Conservation (phyloP, 2,888 invertebrate genomes). For the Drosophila prolongata region DNA sequence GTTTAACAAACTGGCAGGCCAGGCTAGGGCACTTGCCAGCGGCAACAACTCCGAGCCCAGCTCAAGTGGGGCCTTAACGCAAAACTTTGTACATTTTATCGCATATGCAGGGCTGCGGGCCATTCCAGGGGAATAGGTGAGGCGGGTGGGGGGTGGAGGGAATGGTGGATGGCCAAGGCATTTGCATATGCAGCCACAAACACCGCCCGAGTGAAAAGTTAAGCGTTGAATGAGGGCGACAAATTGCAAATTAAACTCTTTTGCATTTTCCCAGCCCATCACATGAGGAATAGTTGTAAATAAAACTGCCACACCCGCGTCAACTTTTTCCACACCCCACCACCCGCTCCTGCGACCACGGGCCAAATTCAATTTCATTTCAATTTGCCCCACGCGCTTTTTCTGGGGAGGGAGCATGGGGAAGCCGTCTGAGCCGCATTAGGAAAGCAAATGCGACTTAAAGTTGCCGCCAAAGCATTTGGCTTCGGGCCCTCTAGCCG, state of each 20-base stretch:
- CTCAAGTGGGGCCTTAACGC: constrained; percentile 69
- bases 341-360: neutral
- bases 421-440: constrained; percentile 41
- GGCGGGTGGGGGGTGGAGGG: neutral
- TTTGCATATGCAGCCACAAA: constrained; percentile 74
- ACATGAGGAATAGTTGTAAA: constrained; percentile 73
- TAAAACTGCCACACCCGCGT: constrained; percentile 63
- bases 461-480: constrained; percentile 40
- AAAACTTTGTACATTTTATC: constrained; percentile 71
- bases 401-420: constrained; percentile 1
- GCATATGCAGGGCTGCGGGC: constrained; percentile 47
- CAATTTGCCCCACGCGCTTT: constrained; percentile 43
- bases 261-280: constrained; percentile 64
- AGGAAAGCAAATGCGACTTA: constrained; percentile 49
- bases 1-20: constrained; percentile 72
- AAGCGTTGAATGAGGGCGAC: constrained; percentile 78
- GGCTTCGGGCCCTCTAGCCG: constrained; percentile 51
- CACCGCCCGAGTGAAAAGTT: constrained; percentile 67
- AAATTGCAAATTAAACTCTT: constrained; percentile 80
- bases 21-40: constrained; percentile 52
- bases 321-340: constrained; percentile 58
- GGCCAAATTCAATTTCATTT: constrained; percentile 66
- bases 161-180: constrained; percentile 47
- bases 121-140: constrained; percentile 2
- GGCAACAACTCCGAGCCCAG: constrained; percentile 56